These are phyloP conservation scores for Plutella xylostella DNA, from an alignment of 2,888 invertebrate species.

Conservation along the genomic window DNA sequence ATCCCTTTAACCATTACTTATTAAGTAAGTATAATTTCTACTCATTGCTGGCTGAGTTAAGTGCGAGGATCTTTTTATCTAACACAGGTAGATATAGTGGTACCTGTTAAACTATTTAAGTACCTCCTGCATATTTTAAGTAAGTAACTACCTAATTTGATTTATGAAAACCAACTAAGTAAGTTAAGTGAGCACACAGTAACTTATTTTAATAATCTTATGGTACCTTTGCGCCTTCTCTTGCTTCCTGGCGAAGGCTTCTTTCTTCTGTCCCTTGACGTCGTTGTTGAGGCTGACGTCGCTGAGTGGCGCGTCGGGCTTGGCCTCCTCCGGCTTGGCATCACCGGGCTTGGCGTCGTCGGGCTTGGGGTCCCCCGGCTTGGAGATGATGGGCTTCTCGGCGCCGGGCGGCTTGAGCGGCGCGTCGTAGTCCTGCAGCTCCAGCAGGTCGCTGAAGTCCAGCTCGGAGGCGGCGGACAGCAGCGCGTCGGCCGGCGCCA, in stretches of 20 bases:
- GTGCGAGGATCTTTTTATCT: too few species aligned
- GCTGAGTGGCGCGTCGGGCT: constrained; percentile 30
- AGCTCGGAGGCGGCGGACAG: constrained; percentile 65
- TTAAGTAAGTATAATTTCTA: too few species aligned
- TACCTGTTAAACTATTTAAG: too few species aligned
- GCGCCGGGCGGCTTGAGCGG: constrained; percentile 20
- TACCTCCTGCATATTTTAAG: too few species aligned
- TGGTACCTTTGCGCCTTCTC: constrained; percentile 54
- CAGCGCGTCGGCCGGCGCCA: constrained; percentile 73
- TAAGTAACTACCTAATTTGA: too few species aligned
- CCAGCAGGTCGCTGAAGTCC: constrained; percentile 47
- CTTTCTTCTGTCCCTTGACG: constrained; percentile 41
- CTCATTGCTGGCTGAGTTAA: too few species aligned
- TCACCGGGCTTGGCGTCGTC: constrained; percentile 21
- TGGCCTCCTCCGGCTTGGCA: constrained; percentile 20
- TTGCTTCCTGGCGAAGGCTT: constrained; percentile 37
- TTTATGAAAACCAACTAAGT: too few species aligned
- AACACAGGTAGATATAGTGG: too few species aligned
- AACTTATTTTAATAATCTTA: too few species aligned
- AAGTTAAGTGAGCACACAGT: too few species aligned
- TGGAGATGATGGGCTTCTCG: constrained; percentile 19
- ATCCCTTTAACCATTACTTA: too few species aligned
- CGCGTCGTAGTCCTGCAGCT: constrained; percentile 36
- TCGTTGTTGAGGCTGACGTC: constrained; percentile 34
- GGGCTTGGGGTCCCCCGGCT: constrained; percentile 7